phyloP scores from a whole-genome alignment of 2,888 invertebrate species.

The Agrotis clavis region DNA sequence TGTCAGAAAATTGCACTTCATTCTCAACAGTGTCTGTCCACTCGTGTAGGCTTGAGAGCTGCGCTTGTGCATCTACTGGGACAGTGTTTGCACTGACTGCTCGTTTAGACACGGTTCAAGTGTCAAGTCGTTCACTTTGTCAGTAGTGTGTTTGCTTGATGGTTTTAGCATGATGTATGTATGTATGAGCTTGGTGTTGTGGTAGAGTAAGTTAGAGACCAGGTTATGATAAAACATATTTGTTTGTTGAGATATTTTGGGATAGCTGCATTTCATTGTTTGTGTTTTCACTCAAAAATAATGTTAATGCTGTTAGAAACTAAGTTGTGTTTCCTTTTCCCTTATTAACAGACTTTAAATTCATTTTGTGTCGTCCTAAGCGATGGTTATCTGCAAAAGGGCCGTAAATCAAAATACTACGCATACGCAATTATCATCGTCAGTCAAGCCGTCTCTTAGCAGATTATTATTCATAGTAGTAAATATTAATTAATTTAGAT shows the following conservation, averaged over 20 bases:
- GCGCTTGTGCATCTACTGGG: conserved; percentile 64
- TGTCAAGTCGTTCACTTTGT: conserved; percentile 60
- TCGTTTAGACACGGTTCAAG: conserved; percentile 67
- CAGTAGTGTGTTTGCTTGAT: conserved; percentile 47
- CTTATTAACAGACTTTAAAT: background rate
- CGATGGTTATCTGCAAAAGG: background rate
- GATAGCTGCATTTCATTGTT: background rate
- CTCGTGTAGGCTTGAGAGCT: conserved; percentile 58
- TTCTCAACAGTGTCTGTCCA: conserved; percentile 47
- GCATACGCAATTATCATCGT: background rate
- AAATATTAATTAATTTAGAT: conserved; percentile 4
- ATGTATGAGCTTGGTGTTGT: conserved; percentile 25
- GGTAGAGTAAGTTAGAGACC: conserved; percentile 28
- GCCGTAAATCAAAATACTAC: background rate
- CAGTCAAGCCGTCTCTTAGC: background rate
- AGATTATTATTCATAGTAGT: background rate
- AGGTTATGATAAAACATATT: conserved; percentile 32
- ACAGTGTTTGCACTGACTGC: conserved; percentile 65
- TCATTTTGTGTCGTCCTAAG: background rate
- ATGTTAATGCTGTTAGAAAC: background rate
- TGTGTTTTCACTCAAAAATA: conserved; percentile 3
- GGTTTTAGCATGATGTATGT: conserved; percentile 46
- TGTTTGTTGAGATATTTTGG: background rate
- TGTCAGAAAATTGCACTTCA: conserved; percentile 49
- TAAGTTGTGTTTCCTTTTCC: too few relatives aligned